Conservation (phyloP, 2,113 vertebrate species). For the Cyprinodon tularosa region DNA sequence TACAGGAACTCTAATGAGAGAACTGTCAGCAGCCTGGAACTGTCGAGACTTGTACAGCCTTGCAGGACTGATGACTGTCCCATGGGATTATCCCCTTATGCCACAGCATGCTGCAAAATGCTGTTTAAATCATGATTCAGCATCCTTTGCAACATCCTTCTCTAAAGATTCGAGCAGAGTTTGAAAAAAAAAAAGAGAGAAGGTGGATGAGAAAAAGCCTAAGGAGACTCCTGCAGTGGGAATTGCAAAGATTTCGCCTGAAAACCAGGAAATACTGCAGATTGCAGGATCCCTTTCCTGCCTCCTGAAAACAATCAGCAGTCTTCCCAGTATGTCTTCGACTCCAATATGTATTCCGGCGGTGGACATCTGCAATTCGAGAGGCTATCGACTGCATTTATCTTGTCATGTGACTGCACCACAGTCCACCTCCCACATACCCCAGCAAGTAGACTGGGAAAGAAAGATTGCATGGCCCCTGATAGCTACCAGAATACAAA, state of each 20-base stretch:
- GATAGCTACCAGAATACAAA: conserved; percentile 54
- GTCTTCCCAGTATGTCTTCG: conserved; percentile 22
- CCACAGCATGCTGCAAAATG: conserved; percentile 33
- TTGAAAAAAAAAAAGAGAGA: not conserved
- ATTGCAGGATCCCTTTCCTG: conserved; percentile 33
- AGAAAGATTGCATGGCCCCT: conserved; percentile 29
- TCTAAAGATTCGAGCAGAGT: not conserved
- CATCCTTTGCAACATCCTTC: conserved; percentile 1
- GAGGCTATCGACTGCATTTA: conserved; percentile 42
- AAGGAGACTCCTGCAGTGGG: conserved; percentile 4
- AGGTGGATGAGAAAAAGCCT: conserved; percentile 8
- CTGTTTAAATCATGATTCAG: conserved; percentile 53
- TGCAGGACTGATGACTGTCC: conserved; percentile 57
- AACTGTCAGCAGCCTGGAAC: conserved; percentile 45
- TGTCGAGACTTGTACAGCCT: conserved; percentile 51
- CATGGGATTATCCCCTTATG: conserved; percentile 31
- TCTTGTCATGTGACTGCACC: conserved; percentile 46
- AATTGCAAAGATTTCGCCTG: too few species aligned
- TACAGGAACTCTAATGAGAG: conserved; percentile 57
- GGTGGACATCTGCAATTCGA: conserved; percentile 41
- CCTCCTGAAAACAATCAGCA: conserved; percentile 42
- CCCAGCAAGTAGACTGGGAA: not conserved
- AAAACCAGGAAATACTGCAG: conserved; percentile 11
- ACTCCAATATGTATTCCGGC: conserved; percentile 39
- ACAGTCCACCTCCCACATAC: not conserved